These are phyloP conservation scores for Coecobrya sp. DNA, from an alignment of 2,888 invertebrate genomes.

Conservation along the genomic window DNA sequence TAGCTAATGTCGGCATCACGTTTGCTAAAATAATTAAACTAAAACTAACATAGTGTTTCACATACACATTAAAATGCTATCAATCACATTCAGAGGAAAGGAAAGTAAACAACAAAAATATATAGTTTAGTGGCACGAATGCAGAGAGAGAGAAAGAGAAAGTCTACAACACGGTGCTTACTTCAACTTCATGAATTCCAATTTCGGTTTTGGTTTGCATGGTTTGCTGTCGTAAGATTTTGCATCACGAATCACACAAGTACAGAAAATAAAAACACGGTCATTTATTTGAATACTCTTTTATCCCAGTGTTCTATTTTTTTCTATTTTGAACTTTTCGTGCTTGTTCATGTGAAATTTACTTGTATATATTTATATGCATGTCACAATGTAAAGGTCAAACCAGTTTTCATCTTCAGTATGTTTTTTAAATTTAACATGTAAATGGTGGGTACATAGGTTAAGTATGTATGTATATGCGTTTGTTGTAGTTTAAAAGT, in stretches of 20 bases:
- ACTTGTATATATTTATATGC: background rate
- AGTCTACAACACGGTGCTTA: constrained; percentile 57
- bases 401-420: too few relatives aligned
- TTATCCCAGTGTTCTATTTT: background rate
- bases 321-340: background rate
- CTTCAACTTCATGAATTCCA: constrained; percentile 77
- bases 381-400: background rate
- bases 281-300: background rate
- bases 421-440: background rate
- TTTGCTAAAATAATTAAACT: constrained; percentile 18
- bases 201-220: constrained; percentile 72
- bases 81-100: constrained; percentile 54
- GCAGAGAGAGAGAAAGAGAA: constrained; percentile 19
- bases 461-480: background rate
- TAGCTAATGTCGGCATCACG: background rate
- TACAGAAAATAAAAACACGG: constrained; percentile 48
- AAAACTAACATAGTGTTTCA: background rate
- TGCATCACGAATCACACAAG: constrained; percentile 57
- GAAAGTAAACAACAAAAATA: constrained; percentile 11
- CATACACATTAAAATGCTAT: background rate
- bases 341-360: constrained; percentile 37
- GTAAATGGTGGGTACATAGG: background rate
- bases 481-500: background rate
- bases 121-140: constrained; percentile 28
- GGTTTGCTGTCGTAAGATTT: constrained; percentile 69